These are phyloP conservation scores for Idaea straminata DNA, from an alignment of 2,888 invertebrate genomes.

Conservation along the genomic window DNA sequence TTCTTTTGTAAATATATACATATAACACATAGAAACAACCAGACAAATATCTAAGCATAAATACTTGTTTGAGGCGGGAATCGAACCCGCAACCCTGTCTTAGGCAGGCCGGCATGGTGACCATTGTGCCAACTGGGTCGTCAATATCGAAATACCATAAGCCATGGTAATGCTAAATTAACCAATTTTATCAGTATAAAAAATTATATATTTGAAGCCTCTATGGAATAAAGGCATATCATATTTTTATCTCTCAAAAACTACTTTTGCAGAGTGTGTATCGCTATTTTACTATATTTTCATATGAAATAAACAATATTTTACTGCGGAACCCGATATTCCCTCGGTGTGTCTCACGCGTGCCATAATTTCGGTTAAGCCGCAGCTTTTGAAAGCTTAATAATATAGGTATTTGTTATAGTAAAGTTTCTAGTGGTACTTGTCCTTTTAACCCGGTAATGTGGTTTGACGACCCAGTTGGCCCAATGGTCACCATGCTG, in stretches of 20 bases:
- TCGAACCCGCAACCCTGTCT: too few relatives aligned
- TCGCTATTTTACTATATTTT: background rate
- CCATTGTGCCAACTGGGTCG: too few relatives aligned
- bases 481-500: too few relatives aligned
- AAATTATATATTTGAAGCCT: background rate
- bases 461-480: constrained; percentile 5
- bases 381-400: constrained; percentile 18
- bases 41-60: too few relatives aligned
- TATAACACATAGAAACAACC: too few relatives aligned
- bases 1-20: too few relatives aligned
- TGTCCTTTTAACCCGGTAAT: constrained; percentile 31
- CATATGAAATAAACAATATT: background rate
- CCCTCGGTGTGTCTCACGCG: constrained; percentile 19
- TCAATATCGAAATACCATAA: too few relatives aligned
- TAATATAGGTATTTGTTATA: constrained; percentile 15
- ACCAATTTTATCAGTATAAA: too few relatives aligned
- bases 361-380: constrained; percentile 27
- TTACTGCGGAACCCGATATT: background rate
- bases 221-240: background rate
- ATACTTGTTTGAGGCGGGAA: too few relatives aligned
- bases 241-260: background rate
- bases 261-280: background rate
- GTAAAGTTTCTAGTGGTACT: constrained; percentile 10
- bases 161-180: too few relatives aligned
- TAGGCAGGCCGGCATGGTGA: too few relatives aligned